Evolutionary conservation across 2,797 vertebrate genomes (phyloP), one percentile per base, ranked within the genome.

Genomic region (Gadopsis bispinosus): DNA sequence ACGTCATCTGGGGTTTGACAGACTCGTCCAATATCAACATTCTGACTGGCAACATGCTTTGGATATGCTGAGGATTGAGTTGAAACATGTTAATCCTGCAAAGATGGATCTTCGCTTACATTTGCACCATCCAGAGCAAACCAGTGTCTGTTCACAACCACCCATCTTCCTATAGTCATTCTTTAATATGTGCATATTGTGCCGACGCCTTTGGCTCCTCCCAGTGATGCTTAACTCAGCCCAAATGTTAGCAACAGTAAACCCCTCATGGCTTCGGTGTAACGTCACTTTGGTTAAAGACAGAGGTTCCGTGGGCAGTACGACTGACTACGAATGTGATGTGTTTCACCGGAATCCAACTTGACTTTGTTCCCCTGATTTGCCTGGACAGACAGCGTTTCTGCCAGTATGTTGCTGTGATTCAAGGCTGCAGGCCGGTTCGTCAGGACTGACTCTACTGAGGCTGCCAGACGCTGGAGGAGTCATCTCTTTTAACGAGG

Each of bases 401-500:
- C 64, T 69, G 69, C 7, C 41, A 37, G 43, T 2, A 2, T 22
- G 47, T 3, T 5, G 29, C 69, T 14, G 26, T 56, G 61, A 47
- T 62, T 69, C 56, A 7, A 9, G 73, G 47, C 75, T 63, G 64
- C 53, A 33, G 82, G 73, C 35, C 37, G 9, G 10, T 65, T 67
- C 19, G 65, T 83, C 81, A 68, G 66, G 60, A 22, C 20, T 70
- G 69, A 78, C 67, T 69, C 55, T 63, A 50, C 74, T 45, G 73
- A 43, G 64, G 6, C 39, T n/a, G 77, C 78, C 69, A 47, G 65
- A 43, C 60, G 73, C 68, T 22, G n/a, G 26, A 72, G 17, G 67
- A 85, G 31, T 58, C 84, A 68, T 74, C 41, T 19, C 22, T 29
- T 81, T 77, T 80, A 77, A 80, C 75, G 75, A 80, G 48, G 29